These are phyloP conservation scores for Drosophila tsacasi DNA, from an alignment of 1,140 invertebrate species.

Conservation along the genomic window DNA sequence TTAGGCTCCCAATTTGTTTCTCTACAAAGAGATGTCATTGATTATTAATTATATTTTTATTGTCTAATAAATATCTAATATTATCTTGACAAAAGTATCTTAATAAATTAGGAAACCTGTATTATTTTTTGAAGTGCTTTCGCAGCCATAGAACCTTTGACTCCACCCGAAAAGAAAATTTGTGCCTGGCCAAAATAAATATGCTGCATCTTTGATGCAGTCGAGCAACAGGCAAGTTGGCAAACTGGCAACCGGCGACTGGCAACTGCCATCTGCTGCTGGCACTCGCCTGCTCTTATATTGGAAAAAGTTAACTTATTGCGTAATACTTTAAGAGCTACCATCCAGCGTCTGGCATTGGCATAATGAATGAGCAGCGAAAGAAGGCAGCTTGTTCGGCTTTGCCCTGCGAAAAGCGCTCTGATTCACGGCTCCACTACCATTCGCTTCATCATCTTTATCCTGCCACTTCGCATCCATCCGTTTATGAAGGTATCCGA, in stretches of 20 bases:
- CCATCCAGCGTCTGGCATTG: constrained; percentile 65
- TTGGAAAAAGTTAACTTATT: constrained; percentile 76
- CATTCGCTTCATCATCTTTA: constrained; percentile 26
- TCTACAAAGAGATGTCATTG: background rate
- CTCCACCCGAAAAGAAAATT: constrained; percentile 31
- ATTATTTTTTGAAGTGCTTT: constrained; percentile 14
- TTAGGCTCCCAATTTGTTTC: background rate
- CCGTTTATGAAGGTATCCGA: constrained; percentile 34
- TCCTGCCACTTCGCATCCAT: constrained; percentile 28
- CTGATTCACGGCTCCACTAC: constrained; percentile 40
- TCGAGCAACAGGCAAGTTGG: constrained; percentile 49
- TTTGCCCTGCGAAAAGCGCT: constrained; percentile 4
- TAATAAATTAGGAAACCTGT: background rate
- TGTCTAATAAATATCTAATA: accelerated
- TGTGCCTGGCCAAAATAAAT: constrained; percentile 53
- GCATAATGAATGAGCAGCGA: constrained; percentile 77
- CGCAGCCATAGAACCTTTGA: constrained; percentile 22
- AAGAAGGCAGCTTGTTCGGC: constrained; percentile 45
- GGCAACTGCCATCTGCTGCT: constrained; percentile 61
- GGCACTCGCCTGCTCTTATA: constrained; percentile 50
- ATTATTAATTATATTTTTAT: too few species aligned
- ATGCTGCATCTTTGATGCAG: constrained; percentile 57
- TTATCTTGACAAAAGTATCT: background rate
- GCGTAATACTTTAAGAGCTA: constrained; percentile 74
- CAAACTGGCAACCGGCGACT: constrained; percentile 33